Percentiles rank a stretch among this genome's conserved stretches.
phyloP scores from a whole-genome alignment of 2,113 vertebrate species.

The Amia ocellicauda region DNA sequence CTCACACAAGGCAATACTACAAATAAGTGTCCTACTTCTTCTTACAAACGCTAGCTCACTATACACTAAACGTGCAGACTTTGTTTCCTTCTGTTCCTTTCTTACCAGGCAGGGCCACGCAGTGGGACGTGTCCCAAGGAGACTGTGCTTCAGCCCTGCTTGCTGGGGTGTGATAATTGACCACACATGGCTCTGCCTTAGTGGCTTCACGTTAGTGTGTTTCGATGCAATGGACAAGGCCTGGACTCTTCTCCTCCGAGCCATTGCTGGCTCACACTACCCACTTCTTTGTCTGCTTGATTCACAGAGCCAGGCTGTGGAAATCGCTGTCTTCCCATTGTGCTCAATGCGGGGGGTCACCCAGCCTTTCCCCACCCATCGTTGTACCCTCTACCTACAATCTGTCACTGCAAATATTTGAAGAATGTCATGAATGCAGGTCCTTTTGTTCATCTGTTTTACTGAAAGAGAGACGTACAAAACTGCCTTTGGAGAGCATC shows the following conservation, averaged over 20 bases:
- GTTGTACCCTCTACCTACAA: slow-evolving; percentile 52
- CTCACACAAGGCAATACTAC: background rate
- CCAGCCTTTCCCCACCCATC: slow-evolving; percentile 43
- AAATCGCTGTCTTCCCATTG: slow-evolving; percentile 49
- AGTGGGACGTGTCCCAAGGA: background rate
- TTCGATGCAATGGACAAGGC: slow-evolving; percentile 40
- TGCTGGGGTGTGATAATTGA: slow-evolving; percentile 55
- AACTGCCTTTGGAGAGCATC: no score
- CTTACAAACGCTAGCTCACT: no score
- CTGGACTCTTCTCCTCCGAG: slow-evolving; percentile 32
- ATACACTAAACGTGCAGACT: background rate
- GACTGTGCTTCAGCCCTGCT: slow-evolving; percentile 29
- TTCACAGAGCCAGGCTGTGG: slow-evolving; percentile 39
- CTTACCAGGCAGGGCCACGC: background rate
- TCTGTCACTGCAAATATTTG: slow-evolving; percentile 56
- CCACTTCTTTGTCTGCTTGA: slow-evolving; percentile 53
- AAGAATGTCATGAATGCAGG: slow-evolving; percentile 49
- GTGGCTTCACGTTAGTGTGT: slow-evolving; percentile 37
- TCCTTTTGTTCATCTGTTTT: slow-evolving; percentile 36
- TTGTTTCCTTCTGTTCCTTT: background rate
- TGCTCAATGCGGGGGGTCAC: slow-evolving; percentile 39
- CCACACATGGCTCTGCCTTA: slow-evolving; percentile 62
- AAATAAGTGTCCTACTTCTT: background rate
- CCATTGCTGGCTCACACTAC: background rate
- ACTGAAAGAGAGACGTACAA: no score